Evolutionary conservation across 2,888 invertebrate species (phyloP), one percentile per base, ranked within the genome.

Genomic region (Rhabditoides inermis): DNA sequence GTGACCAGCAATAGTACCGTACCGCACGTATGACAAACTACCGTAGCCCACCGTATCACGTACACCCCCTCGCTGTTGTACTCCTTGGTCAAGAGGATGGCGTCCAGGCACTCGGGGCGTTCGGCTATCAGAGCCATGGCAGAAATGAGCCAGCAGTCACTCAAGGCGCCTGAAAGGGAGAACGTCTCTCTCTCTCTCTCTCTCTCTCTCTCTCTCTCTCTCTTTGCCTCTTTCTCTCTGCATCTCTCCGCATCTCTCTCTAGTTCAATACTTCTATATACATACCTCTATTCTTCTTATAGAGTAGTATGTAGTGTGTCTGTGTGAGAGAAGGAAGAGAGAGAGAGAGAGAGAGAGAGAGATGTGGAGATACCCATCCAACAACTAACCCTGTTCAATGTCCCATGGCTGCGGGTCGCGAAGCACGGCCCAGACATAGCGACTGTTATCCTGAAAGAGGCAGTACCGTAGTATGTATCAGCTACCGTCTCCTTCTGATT

Each of bases 131-230:
- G 92, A 2, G 95, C 92, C 68, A 98, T 80, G 1, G 95, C 92
- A 69, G 91, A 91, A 30, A 95, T 82, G 39, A 95, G 83, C 95
- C 95, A 95, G 79, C 95, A 95, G 80, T 95, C 92, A 49, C 95
- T 95, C 22, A 95, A 82, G 22, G 91, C 88, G 51, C 90, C 86
- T 85, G 76, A 12, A 70, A 64, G n/a, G n/a, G n/a, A n/a, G n/a
- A n/a, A n/a, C n/a, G n/a, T n/a, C n/a, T n/a, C n/a, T n/a, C n/a
- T 32, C 32, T 32, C 32, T 32, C 15, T 32, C 15, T 32, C 32
- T 32, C 32, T 32, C 32, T 15, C 15, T 15, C 15, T 32, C 32
- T 32, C 32, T 15, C 32, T 32, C 32, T 32, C 32, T 32, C 32
- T 32, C 15, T n/a, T n/a, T n/a, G n/a, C n/a, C n/a, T n/a, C n/a